Evolutionary conservation across 92 coral and sea anemone genomes (phyloP).

Genomic region (Meandrina meandrites): DNA sequence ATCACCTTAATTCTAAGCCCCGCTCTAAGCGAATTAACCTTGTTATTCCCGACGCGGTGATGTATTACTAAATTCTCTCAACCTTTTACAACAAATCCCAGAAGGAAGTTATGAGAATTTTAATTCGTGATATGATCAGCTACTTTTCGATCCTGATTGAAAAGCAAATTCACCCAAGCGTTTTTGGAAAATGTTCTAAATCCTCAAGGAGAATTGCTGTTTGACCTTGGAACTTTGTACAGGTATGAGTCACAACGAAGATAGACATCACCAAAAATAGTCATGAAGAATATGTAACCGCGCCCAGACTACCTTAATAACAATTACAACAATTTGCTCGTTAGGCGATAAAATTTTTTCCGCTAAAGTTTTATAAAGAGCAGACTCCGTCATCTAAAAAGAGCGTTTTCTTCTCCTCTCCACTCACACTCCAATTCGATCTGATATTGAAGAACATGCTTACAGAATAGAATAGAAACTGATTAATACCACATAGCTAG

Average conservation of each 20-base stretch:
- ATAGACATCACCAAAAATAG: neutral
- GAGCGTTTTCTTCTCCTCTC: neutral
- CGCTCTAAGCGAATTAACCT: neutral
- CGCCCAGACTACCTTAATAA: neutral
- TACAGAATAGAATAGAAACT: too few relatives aligned
- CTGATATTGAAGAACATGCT: neutral
- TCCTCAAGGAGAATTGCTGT: neutral
- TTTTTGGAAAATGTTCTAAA: neutral
- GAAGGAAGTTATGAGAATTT: neutral
- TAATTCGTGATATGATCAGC: too few relatives aligned
- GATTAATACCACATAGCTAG: too few relatives aligned
- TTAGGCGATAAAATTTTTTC: too few relatives aligned
- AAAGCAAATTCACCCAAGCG: neutral
- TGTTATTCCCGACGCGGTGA: neutral
- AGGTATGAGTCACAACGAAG: neutral
- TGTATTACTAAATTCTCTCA: neutral
- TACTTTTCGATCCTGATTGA: too few relatives aligned
- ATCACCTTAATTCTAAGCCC: neutral
- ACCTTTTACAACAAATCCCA: neutral
- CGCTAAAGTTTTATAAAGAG: too few relatives aligned
- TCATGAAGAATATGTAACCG: neutral
- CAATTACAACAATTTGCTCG: neutral
- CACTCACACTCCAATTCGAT: neutral
- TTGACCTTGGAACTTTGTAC: neutral
- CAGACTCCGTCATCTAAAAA: neutral